These are phyloP conservation scores for Drosophila mimica DNA, from an alignment of 2,888 invertebrate genomes.

Conservation along the genomic window DNA sequence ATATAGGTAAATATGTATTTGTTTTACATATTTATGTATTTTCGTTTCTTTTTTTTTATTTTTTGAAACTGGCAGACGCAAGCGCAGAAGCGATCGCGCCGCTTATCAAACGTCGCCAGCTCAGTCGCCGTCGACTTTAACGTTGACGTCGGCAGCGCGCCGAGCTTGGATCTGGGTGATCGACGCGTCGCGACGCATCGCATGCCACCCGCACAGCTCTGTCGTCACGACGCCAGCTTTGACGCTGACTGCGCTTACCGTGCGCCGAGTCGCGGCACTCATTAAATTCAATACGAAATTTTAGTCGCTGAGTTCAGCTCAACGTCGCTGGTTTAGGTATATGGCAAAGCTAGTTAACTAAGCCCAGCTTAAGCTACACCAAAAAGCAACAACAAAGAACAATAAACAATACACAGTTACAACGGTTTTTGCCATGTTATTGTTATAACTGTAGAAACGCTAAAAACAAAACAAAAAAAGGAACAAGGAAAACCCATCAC, in stretches of 20 bases:
- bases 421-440: conserved; percentile 32
- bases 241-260: conserved; percentile 42
- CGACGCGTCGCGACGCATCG: conserved; percentile 22
- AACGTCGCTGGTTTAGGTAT: conserved; percentile 71
- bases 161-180: conserved; percentile 35
- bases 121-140: background rate
- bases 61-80: conserved; percentile 7
- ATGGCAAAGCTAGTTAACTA: conserved; percentile 44
- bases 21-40: background rate
- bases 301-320: conserved; percentile 83
- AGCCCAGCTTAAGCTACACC: conserved; percentile 19
- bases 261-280: conserved; percentile 59
- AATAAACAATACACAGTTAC: conserved; percentile 34
- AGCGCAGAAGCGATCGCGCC: background rate
- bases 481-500: background rate
- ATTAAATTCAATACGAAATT: conserved; percentile 73
- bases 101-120: conserved; percentile 23
- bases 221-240: conserved; percentile 4
- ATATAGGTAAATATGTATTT: background rate
- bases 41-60: background rate
- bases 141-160: conserved; percentile 1
- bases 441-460: conserved; percentile 10
- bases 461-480: background rate
- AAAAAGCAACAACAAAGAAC: conserved; percentile 21
- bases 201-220: conserved; percentile 24